These are phyloP conservation scores for Agrochola macilenta DNA, from an alignment of 2,888 invertebrate genomes.

Conservation along the genomic window DNA sequence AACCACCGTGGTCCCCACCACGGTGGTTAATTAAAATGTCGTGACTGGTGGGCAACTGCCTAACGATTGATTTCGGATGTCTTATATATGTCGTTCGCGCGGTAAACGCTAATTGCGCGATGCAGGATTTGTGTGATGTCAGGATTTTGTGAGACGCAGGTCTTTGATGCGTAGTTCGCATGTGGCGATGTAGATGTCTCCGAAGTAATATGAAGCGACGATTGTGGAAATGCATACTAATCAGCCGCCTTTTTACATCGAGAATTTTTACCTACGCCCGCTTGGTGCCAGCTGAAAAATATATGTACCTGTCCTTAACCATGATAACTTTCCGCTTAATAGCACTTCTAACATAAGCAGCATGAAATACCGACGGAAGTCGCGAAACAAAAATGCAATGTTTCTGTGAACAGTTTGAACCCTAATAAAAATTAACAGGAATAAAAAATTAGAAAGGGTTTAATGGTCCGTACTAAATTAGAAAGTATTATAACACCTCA, in stretches of 20 bases:
- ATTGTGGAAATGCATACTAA: constrained; percentile 1
- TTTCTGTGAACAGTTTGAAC: background rate
- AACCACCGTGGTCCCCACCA: too few relatives aligned
- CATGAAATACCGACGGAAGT: too few relatives aligned
- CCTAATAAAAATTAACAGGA: background rate
- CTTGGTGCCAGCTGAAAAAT: background rate
- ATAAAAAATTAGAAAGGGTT: constrained; percentile 6
- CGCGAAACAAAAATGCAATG: background rate
- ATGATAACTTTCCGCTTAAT: background rate
- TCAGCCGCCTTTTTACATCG: background rate
- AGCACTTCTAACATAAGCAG: background rate
- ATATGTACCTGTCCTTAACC: background rate
- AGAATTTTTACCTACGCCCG: background rate
- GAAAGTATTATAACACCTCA: constrained; percentile 50
- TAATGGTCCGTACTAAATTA: constrained; percentile 25
- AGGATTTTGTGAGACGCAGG: too few relatives aligned
- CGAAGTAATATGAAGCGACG: background rate
- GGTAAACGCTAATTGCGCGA: too few relatives aligned
- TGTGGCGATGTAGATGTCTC: too few relatives aligned
- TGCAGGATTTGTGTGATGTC: too few relatives aligned
- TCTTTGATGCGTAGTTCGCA: too few relatives aligned
- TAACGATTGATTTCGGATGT: too few relatives aligned
- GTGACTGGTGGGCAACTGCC: too few relatives aligned
- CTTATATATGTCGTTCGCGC: too few relatives aligned
- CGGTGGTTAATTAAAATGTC: too few relatives aligned